phyloP scores from a whole-genome alignment of 2,888 invertebrate species.

The Tinea semifulvella region DNA sequence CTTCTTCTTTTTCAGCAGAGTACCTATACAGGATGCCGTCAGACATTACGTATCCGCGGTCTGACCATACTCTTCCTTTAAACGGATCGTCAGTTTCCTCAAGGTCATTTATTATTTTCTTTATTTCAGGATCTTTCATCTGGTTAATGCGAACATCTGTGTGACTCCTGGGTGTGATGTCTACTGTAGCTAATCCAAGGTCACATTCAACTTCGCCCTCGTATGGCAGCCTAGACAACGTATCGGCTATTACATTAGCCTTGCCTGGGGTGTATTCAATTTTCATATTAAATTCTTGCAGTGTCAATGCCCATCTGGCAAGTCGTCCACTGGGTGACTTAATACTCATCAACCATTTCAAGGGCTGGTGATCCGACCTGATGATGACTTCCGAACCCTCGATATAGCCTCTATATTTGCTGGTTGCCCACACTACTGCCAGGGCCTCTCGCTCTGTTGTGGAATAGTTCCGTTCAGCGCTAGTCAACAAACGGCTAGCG shows the following conservation, averaged over 20 bases:
- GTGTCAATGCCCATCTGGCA: constrained; percentile 35
- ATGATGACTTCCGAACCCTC: constrained; percentile 36
- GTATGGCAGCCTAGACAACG: constrained; percentile 20
- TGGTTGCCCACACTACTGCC: constrained; percentile 28
- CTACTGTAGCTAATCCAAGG: neutral
- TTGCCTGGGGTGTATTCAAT: constrained; percentile 25
- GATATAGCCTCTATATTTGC: constrained; percentile 36
- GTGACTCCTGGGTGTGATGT: constrained; percentile 11
- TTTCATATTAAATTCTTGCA: constrained; percentile 32
- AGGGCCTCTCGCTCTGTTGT: constrained; percentile 34
- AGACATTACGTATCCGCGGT: constrained; percentile 20
- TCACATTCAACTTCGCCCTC: neutral
- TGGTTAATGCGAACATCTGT: constrained; percentile 16
- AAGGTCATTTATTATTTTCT: constrained; percentile 17
- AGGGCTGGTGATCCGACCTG: constrained; percentile 38
- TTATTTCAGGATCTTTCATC: constrained; percentile 19
- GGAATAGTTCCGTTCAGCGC: constrained; percentile 30
- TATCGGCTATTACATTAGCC: constrained; percentile 30
- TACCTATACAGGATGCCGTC: constrained; percentile 23
- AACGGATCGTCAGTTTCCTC: constrained; percentile 4
- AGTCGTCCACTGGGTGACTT: constrained; percentile 37
- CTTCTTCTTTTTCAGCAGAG: constrained; percentile 18
- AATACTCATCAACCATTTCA: constrained; percentile 34
- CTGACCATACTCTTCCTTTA: constrained; percentile 21
- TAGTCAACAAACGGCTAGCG: constrained; percentile 23